Evolutionary conservation across 2,888 invertebrate species (phyloP).

Genomic region (Drosophila flavopinicola): DNA sequence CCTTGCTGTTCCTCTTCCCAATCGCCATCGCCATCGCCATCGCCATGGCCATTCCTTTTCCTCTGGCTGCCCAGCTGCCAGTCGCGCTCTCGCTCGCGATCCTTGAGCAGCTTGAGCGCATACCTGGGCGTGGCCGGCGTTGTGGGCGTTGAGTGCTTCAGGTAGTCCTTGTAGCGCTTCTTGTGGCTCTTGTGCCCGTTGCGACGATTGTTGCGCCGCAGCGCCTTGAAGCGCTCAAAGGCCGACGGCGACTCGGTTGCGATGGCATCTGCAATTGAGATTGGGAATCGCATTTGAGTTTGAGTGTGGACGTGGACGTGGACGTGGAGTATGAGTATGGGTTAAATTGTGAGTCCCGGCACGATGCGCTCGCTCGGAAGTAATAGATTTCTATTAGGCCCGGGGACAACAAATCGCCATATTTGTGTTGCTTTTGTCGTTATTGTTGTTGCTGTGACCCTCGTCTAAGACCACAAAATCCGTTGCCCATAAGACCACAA

Average conservation of each 20-base stretch:
- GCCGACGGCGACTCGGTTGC: conserved; percentile 50
- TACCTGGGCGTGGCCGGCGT: conserved; percentile 29
- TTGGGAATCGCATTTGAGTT: conserved; percentile 4
- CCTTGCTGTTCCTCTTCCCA: conserved; percentile 20
- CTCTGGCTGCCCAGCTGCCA: no score
- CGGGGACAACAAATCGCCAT: conserved; percentile 54
- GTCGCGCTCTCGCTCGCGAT: conserved; percentile 20
- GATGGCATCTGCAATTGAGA: conserved; percentile 39
- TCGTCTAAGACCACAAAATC: conserved; percentile 57
- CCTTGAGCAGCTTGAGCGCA: conserved; percentile 37
- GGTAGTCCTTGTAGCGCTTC: conserved; percentile 82
- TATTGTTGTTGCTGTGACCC: conserved; percentile 34
- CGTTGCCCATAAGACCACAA: conserved; percentile 58
- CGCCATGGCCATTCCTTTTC: no score
- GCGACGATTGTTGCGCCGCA: conserved; percentile 76
- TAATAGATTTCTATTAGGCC: conserved; percentile 71
- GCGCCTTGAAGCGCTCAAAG: conserved; percentile 81
- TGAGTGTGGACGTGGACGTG: no score
- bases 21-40: conserved; percentile 12
- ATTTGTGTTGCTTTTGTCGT: conserved; percentile 18
- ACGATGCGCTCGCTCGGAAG: conserved; percentile 68
- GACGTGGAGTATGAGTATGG: conserved; percentile 5
- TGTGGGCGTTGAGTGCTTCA: no score
- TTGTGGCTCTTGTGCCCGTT: conserved; percentile 83
- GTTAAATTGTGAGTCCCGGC: conserved; percentile 55